phyloP scores from a whole-genome alignment of 2,797 vertebrate genomes.

The Pseudochirops corinnae region DNA sequence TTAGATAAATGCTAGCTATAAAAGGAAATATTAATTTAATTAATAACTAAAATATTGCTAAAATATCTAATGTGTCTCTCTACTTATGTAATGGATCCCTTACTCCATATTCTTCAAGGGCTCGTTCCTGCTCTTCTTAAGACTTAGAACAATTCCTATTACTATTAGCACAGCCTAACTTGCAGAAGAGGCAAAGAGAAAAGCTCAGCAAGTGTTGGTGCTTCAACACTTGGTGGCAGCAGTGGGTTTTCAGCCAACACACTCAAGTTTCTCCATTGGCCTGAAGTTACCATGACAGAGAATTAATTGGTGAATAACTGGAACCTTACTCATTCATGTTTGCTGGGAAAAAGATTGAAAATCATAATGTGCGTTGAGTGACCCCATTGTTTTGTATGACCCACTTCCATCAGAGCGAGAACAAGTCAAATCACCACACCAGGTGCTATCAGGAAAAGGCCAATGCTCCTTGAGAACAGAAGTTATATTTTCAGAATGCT shows the following conservation, averaged over 20 bases:
- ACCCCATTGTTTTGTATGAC: background rate
- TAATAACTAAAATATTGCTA: constrained; percentile 61
- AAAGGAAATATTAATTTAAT: constrained; percentile 40
- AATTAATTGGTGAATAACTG: constrained; percentile 49
- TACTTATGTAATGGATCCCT: background rate
- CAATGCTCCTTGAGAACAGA: background rate
- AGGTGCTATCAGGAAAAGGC: background rate
- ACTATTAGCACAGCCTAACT: background rate
- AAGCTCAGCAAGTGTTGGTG: constrained; percentile 61
- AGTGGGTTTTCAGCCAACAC: constrained; percentile 83
- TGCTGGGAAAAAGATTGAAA: background rate
- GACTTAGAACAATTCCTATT: background rate
- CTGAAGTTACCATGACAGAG: constrained; percentile 70
- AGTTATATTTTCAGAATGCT: constrained; percentile 13
- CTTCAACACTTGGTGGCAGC: constrained; percentile 86
- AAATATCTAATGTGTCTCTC: constrained; percentile 16
- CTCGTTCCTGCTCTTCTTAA: background rate
- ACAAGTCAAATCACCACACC: constrained; percentile 21
- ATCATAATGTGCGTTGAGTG: background rate
- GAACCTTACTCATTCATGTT: constrained; percentile 4
- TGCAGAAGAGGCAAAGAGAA: constrained; percentile 18
- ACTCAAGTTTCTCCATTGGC: constrained; percentile 60
- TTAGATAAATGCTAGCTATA: background rate
- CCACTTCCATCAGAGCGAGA: background rate
- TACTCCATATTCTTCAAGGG: background rate